Conservation (phyloP, 1,140 invertebrate species). For the Pinna nobilis region DNA sequence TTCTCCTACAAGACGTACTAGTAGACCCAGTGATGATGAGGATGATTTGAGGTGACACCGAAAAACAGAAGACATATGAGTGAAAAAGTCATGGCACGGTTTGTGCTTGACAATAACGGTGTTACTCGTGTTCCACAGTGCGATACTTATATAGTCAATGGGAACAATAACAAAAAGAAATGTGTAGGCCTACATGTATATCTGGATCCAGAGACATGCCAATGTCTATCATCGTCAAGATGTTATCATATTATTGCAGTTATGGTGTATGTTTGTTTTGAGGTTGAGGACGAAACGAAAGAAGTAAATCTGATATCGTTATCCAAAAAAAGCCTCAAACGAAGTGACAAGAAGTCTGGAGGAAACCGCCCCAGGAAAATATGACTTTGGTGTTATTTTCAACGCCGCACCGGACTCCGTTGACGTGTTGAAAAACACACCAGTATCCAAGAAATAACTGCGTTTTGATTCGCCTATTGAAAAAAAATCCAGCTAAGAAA, state of each 20-base stretch:
- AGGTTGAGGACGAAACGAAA: background rate
- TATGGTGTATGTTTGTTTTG: background rate
- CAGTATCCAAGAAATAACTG: background rate
- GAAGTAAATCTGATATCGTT: background rate
- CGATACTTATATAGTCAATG: background rate
- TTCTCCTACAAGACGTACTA: background rate
- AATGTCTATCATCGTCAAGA: background rate
- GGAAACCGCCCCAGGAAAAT: conserved; percentile 1
- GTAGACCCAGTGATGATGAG: background rate
- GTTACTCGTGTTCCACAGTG: background rate
- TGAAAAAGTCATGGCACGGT: background rate
- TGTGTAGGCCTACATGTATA: too few species aligned
- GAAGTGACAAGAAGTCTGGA: conserved; percentile 16
- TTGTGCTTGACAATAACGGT: background rate
- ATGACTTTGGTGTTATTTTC: background rate
- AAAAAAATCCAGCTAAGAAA: background rate
- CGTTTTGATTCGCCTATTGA: background rate
- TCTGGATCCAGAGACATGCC: background rate
- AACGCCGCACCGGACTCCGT: background rate
- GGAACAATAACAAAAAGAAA: background rate
- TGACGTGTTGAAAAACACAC: background rate
- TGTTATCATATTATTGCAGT: background rate
- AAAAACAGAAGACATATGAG: background rate
- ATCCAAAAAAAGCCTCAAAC: background rate
- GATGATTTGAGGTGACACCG: background rate